Base-by-base conservation (phyloP, 1,140 invertebrate species). In the Pseudomyrmex dendroicus region DNA sequence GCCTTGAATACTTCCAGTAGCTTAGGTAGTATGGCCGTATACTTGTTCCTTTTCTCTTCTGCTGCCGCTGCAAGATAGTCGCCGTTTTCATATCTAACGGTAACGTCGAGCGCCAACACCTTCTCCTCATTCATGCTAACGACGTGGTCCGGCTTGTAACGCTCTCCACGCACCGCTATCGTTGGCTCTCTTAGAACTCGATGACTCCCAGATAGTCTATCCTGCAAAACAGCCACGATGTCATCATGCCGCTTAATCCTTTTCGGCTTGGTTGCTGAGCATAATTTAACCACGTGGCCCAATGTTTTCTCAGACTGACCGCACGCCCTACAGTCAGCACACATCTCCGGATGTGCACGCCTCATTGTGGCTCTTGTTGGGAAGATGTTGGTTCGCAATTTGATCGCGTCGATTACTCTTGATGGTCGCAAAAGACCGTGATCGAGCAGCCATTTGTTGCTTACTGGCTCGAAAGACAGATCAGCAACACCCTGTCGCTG, bases 81-180 rank as follows among this genome's bases (percentile, higher is more conserved):
- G 8, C 64, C 67, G 20, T 91, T 88, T 57, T 93, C 90, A 73
- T 91, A 92, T 46, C 90, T 83, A 73, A 93, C 88, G 10, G 91
- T 91, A 0, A 93, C 86, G 64, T 92, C 92, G 73, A 90, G 84
- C 64, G 91, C 90, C 52, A 86, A 63, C 13, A 87, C 72, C 83
- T 76, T 61, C 54, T 67, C 73, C 84, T 77, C 17, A 64, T 63
- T 54, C 12, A 15, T 12, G 0, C 5, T 35, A 1, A 85, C 7
- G 44, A 83, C 76, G 52, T 73, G 72, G 35, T 88, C 82, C 5
- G 86, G 84, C n/a, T 80, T 86, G 0, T 54, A 56, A 0, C 77
- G 1, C 2, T 82, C 82, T 1, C 66, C 59, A 0, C 35, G 2
- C 0, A 73, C 48, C 5, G 25, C 20, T 0, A 70, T 15, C 0